Conservation (phyloP, 2,113 vertebrate species). For the Propithecus coquereli region DNA sequence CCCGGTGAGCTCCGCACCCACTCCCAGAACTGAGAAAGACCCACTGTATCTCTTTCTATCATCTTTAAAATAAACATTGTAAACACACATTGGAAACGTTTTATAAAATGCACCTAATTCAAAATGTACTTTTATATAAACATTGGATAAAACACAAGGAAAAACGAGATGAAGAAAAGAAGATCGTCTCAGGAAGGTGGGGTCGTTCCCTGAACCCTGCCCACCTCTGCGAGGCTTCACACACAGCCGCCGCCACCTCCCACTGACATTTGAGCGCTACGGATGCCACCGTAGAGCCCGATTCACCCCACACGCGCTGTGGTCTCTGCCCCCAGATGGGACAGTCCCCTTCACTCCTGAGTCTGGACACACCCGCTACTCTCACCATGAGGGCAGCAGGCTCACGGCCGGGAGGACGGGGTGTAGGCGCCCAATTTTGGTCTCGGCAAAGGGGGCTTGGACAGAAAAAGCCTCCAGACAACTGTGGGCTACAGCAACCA, state of each 20-base stretch:
- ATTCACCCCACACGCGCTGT: background rate
- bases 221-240: too few relatives aligned
- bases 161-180: background rate
- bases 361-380: background rate
- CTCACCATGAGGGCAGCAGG: fast-evolving
- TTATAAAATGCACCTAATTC: background rate
- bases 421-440: too few relatives aligned
- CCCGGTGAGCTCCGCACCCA: background rate
- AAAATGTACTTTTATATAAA: background rate
- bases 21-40: too few relatives aligned
- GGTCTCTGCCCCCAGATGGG: background rate
- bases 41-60: fast-evolving
- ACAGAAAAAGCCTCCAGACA: too few relatives aligned
- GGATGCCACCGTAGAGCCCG: background rate
- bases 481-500: too few relatives aligned
- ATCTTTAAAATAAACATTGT: too few relatives aligned
- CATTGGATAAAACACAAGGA: background rate
- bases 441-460: too few relatives aligned
- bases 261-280: background rate
- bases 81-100: background rate
- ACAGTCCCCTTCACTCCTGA: background rate
- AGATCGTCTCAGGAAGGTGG: fast-evolving
- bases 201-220: background rate
- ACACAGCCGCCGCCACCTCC: background rate
- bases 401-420: too few relatives aligned